These are phyloP conservation scores for Nephrotoma flavescens DNA, from an alignment of 2,888 invertebrate genomes.

Conservation along the genomic window DNA sequence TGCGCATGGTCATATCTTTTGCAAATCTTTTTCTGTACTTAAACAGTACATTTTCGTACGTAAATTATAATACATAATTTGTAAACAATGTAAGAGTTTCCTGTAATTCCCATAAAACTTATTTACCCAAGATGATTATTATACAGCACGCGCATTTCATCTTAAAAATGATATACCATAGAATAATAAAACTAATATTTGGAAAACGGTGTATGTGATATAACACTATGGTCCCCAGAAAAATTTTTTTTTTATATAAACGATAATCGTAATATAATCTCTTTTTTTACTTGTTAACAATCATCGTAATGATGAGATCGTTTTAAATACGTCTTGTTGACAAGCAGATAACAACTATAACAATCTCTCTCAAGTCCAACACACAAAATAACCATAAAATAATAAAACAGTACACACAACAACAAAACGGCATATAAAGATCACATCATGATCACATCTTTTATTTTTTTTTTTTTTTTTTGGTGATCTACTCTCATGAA, in stretches of 20 bases:
- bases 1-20: neutral
- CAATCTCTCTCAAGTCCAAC: neutral
- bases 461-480: neutral
- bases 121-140: neutral
- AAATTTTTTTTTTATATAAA: neutral
- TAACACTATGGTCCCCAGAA: neutral
- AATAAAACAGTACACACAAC: neutral
- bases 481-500: neutral
- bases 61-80: no score
- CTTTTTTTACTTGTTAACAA: neutral
- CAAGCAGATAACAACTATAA: neutral
- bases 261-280: neutral
- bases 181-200: neutral
- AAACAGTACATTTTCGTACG: neutral
- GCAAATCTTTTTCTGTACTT: neutral
- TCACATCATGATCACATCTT: neutral
- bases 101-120: no score
- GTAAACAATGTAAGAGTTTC: no score
- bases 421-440: neutral
- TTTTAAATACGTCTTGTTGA: neutral
- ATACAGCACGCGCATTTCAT: neutral
- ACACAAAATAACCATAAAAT: neutral
- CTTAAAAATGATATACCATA: neutral
- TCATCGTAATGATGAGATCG: neutral
- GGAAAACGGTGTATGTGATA: neutral